Conservation (phyloP, 2,797 vertebrate genomes). For the Rhabdomys pumilio region DNA sequence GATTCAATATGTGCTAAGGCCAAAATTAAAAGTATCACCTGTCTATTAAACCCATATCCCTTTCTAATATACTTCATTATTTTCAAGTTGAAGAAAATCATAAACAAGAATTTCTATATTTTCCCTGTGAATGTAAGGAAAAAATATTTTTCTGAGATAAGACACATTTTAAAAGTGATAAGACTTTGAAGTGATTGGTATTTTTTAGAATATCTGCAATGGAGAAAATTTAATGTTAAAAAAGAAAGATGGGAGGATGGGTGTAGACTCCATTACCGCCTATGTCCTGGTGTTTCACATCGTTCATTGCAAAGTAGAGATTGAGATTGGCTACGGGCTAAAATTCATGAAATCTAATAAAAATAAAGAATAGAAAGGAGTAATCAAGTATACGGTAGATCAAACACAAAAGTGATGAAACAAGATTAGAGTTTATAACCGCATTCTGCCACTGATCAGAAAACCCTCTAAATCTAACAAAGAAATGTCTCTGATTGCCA, state of each 20-base stretch:
- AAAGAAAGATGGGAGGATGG: background rate
- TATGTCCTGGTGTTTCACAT: conserved; percentile 75
- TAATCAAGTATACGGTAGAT: conserved; percentile 42
- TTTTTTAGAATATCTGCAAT: conserved; percentile 33
- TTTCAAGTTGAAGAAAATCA: conserved; percentile 68
- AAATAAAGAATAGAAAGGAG: conserved; percentile 78
- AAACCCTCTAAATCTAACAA: conserved; percentile 62
- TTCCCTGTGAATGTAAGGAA: conserved; percentile 23
- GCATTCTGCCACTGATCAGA: conserved; percentile 11
- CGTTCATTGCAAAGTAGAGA: conserved; percentile 14
- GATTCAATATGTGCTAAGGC: conserved; percentile 35
- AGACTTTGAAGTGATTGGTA: conserved; percentile 39
- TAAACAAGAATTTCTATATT: conserved; percentile 52
- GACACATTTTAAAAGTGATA: conserved; percentile 25
- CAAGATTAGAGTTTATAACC: conserved; percentile 50
- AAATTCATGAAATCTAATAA: conserved; percentile 64
- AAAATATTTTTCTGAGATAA: conserved; percentile 65
- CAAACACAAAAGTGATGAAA: conserved; percentile 49
- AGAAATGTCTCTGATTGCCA: conserved; percentile 73
- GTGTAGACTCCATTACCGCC: conserved; percentile 16
- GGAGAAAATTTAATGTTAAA: background rate
- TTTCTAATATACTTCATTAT: conserved; percentile 55
- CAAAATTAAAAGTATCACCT: conserved; percentile 63
- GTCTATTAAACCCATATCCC: conserved; percentile 11
- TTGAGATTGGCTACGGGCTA: conserved; percentile 41